Conservation (phyloP, 2,888 invertebrate genomes). For the Hyles lineata region DNA sequence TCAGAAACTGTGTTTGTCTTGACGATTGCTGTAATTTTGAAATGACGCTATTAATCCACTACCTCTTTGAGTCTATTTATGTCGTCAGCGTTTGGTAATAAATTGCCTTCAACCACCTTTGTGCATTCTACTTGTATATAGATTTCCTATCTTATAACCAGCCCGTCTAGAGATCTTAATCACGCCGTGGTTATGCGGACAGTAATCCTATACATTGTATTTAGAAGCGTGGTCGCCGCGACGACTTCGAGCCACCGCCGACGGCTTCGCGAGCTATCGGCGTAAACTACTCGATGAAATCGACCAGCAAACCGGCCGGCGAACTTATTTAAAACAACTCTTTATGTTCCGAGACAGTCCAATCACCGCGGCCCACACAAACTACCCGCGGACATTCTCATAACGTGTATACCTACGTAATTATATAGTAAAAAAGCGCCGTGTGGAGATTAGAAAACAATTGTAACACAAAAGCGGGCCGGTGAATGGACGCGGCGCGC, state of each 20-base stretch:
- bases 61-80: constrained; percentile 4
- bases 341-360: constrained; percentile 25
- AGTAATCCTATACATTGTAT: constrained; percentile 8
- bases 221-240: not conserved
- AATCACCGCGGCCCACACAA: constrained; percentile 26
- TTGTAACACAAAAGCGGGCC: constrained; percentile 59
- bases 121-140: not conserved
- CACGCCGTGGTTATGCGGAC: not conserved
- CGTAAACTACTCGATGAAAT: constrained; percentile 10
- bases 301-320: constrained; percentile 8
- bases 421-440: constrained; percentile 48
- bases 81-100: not conserved
- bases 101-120: not conserved
- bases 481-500: constrained; percentile 67
- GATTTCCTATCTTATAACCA: not conserved
- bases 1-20: not conserved
- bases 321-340: constrained; percentile 16
- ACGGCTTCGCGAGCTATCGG: not conserved
- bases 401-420: constrained; percentile 34
- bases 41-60: not conserved
- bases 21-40: too few species aligned
- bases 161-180: not conserved
- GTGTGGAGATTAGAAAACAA: constrained; percentile 66
- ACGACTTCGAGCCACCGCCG: constrained; percentile 1
- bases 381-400: constrained; percentile 24